A percentile compares a stretch with the other conserved stretches of the same genome.
Conservation (phyloP, 2,888 invertebrate species). For the Spatulosminthurus flaviceps region DNA sequence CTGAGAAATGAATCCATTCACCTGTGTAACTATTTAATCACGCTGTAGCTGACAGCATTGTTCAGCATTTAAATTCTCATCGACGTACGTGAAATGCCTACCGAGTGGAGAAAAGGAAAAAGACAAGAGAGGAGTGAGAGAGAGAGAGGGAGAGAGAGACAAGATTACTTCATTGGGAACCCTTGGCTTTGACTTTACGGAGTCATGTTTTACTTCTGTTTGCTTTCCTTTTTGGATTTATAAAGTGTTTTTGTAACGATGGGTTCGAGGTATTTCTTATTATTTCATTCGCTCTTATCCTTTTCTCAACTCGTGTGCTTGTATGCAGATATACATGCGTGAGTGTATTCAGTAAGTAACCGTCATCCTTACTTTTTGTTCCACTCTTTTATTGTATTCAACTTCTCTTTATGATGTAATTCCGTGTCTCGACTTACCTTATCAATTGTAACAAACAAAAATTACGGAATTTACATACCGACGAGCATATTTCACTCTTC, state of each 20-base stretch:
- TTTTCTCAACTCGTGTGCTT: conserved; percentile 3
- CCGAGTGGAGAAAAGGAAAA: conserved; percentile 2
- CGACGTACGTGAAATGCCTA: conserved; percentile 10
- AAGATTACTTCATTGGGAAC: conserved; percentile 18
- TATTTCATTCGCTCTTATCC: conserved; percentile 18
- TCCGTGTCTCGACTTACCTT: conserved; percentile 18
- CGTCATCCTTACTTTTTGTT: conserved; percentile 13
- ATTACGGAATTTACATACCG: conserved; percentile 18
- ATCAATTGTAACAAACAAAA: conserved; percentile 18
- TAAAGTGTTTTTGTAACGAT: conserved; percentile 1
- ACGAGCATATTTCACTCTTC: conserved; percentile 18
- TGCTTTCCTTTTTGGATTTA: conserved; percentile 18
- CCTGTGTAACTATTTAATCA: conserved; percentile 32
- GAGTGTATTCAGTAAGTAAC: conserved; percentile 10
- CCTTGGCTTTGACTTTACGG: conserved; percentile 18
- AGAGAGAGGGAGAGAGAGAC: conserved; percentile 10
- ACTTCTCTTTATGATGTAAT: conserved; percentile 12
- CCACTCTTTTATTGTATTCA: conserved; percentile 7
- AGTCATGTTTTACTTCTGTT: conserved; percentile 18
- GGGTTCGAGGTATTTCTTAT: conserved; percentile 18
- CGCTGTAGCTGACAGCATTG: conserved; percentile 23
- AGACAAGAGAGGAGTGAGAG: background rate
- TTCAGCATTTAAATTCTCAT: conserved; percentile 22
- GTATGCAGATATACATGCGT: background rate
- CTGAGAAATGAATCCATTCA: conserved; percentile 20